These are phyloP conservation scores for Cyprinodon variegatus DNA, from an alignment of 2,113 vertebrate species.

Conservation along the genomic window DNA sequence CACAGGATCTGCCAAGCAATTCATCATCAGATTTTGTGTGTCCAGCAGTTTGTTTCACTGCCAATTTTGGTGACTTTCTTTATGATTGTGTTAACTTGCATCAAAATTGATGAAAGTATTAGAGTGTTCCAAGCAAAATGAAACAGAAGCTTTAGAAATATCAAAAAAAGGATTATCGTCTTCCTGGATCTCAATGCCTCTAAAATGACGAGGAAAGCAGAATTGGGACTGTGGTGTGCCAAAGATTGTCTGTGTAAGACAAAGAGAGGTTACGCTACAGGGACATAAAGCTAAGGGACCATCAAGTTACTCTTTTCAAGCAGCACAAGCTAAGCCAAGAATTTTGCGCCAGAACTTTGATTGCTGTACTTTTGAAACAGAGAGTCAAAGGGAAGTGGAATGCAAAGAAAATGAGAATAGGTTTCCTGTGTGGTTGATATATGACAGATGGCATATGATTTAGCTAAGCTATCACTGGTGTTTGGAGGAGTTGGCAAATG, in stretches of 20 bases:
- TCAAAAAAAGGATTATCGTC: constrained; percentile 14
- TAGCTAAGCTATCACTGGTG: constrained; percentile 21
- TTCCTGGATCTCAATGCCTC: constrained; percentile 19
- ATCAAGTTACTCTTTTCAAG: constrained; percentile 50
- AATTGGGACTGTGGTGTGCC: constrained; percentile 10
- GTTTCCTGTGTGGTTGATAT: constrained; percentile 48
- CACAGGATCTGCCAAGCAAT: constrained; percentile 62
- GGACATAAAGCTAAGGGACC: constrained; percentile 52
- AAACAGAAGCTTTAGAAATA: constrained; percentile 42
- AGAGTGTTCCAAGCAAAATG: neutral
- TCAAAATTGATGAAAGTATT: neutral
- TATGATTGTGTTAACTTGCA: constrained; percentile 1
- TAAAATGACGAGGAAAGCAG: constrained; percentile 21
- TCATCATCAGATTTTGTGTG: constrained; percentile 59
- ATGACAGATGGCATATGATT: constrained; percentile 56
- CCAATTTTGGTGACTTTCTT: constrained; percentile 44
- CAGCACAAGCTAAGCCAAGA: constrained; percentile 30
- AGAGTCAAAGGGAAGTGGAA: constrained; percentile 42
- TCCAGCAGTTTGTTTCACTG: constrained; percentile 27
- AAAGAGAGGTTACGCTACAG: constrained; percentile 16
- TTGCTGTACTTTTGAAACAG: constrained; percentile 27
- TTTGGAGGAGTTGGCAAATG: constrained; percentile 5
- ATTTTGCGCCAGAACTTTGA: constrained; percentile 42
- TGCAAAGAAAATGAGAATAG: constrained; percentile 9
- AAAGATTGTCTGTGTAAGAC: neutral